Base-by-base conservation (phyloP, 2,797 vertebrate species). In the Pangasius mekongensis region DNA sequence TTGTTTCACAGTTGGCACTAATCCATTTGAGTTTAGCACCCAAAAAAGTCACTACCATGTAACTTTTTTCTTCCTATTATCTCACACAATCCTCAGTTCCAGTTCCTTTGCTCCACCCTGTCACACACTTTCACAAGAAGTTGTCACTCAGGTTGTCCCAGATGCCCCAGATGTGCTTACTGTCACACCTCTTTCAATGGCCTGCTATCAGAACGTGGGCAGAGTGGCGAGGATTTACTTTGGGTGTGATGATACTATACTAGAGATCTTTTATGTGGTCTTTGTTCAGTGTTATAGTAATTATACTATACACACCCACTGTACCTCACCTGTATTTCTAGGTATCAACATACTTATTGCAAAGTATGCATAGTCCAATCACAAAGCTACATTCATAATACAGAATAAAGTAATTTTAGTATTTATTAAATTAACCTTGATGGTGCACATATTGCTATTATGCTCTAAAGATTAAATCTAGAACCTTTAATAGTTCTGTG, bases 41-140 rank as follows among this genome's bases (percentile, higher is more conserved):
- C 24, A 14, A n/a, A 76, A 27, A 49, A 13, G 2, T 20, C 52
- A 22, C 4, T 56, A 22, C n/a, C 49, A 56, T 56, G 27, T 52
- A 78, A 18, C 18, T 20, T 33, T 77, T 77, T 30, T 54, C 43
- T 77, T 56, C 7, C 33, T 43, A 9, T 9, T 58, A 36, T 36
- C 24, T 43, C 54, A n/a, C 0, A n/a, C 16, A 54, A 39, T 66
- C 1, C 10, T 74, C 14, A 5, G 60, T 49, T 52, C 43, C 36
- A 8, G 82, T 22, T 33, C 76, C 24, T 3, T 7, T 27, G 49
- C 60, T 67, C 56, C 27, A 80, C 71, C 73, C 22, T 74, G 27
- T 83, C 58, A 56, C 54, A 39, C 30, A 39, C 33, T 89, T 82
- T 80, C 18, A 3, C 58, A 85, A 91, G 91, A 91, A 88, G 89